Percentiles rank a stretch among this genome's conserved stretches.
Conservation (phyloP, 2,797 vertebrate species). For the Semotilus atromaculatus region DNA sequence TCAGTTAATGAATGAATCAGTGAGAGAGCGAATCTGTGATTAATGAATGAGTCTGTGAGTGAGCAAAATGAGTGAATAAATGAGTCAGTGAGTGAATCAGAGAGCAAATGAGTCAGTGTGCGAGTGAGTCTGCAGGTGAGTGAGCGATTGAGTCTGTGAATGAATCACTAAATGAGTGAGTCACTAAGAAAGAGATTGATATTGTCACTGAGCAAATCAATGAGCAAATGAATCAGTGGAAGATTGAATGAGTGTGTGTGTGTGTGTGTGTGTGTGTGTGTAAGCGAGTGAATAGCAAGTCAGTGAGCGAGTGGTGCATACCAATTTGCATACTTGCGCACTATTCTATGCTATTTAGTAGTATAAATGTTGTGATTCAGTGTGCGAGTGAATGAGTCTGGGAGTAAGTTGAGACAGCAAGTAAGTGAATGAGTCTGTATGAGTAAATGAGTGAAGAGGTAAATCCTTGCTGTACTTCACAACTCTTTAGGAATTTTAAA, state of each 20-base stretch:
- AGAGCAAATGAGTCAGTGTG: not conserved
- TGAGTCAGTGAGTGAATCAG: no score
- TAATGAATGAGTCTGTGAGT: no score
- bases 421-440: not conserved
- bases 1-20: not conserved
- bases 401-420: not conserved
- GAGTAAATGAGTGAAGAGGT: not conserved
- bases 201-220: not conserved
- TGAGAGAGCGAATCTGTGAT: slow-evolving; percentile 15
- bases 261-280: not conserved
- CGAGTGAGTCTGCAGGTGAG: not conserved
- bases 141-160: not conserved
- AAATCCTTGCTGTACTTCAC: slow-evolving; percentile 11
- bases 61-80: not conserved
- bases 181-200: not conserved
- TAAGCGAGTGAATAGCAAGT: slow-evolving; percentile 4
- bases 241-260: not conserved
- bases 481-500: slow-evolving; percentile 40
- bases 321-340: not conserved
- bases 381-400: not conserved
- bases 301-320: not conserved
- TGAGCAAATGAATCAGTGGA: not conserved
- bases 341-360: not conserved
- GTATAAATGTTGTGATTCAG: not conserved
- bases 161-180: not conserved